Evolutionary conservation across 2,888 invertebrate species (phyloP).

Genomic region (Napeogenes sylphis): DNA sequence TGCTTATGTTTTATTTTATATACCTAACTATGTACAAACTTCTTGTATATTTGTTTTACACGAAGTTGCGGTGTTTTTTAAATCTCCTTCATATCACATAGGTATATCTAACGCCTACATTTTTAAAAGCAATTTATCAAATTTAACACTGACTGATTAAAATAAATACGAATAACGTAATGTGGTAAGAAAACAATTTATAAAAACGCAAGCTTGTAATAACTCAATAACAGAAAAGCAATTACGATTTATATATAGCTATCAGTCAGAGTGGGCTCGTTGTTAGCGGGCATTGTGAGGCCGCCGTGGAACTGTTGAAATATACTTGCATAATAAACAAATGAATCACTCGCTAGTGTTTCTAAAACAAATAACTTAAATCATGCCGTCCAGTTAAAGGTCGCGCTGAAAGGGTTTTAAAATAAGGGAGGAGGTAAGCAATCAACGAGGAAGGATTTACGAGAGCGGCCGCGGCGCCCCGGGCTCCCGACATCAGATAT

Average conservation of each 20-base stretch:
- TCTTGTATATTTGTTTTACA: background rate
- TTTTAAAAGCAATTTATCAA: slow-evolving; percentile 15
- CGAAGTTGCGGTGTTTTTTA: background rate
- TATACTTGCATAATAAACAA: slow-evolving; percentile 57
- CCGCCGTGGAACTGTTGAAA: slow-evolving; percentile 50
- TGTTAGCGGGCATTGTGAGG: slow-evolving; percentile 33
- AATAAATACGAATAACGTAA: slow-evolving; percentile 33
- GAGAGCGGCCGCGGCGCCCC: slow-evolving; percentile 33
- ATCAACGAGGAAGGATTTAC: slow-evolving; percentile 66
- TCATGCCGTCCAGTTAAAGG: slow-evolving; percentile 45
- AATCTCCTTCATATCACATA: background rate
- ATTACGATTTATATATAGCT: slow-evolving; percentile 37
- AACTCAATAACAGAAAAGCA: slow-evolving; percentile 39
- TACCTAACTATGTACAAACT: too few species aligned
- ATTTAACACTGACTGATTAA: slow-evolving; percentile 12
- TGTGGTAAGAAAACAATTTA: slow-evolving; percentile 26
- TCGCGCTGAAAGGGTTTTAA: slow-evolving; percentile 46
- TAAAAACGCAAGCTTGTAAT: slow-evolving; percentile 27
- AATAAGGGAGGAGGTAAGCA: slow-evolving; percentile 46
- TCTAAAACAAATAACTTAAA: slow-evolving; percentile 51
- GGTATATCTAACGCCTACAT: background rate
- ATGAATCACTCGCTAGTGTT: slow-evolving; percentile 54
- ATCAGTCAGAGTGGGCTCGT: slow-evolving; percentile 32
- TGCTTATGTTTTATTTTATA: too few species aligned
- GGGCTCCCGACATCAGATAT: slow-evolving; percentile 29